Percentiles rank a stretch among this genome's conserved stretches.
These are phyloP conservation scores for Ictalurus punctatus DNA, from an alignment of 2,113 vertebrate species.

Conservation along the genomic window DNA sequence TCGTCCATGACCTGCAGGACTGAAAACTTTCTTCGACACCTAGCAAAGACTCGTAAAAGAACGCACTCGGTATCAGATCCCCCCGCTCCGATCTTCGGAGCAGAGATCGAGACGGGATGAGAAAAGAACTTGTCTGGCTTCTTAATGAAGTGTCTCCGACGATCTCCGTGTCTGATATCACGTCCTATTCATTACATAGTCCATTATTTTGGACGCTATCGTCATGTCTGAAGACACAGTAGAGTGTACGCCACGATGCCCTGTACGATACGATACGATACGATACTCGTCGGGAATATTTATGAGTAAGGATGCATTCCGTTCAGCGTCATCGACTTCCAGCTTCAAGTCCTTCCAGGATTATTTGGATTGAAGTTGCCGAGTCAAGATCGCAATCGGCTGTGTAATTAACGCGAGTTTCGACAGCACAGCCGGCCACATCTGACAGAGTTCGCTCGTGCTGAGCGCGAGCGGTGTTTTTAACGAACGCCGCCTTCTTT, in stretches of 20 bases:
- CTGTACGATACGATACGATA: not conserved
- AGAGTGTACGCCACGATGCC: not conserved
- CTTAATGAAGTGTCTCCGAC: slow-evolving; percentile 13
- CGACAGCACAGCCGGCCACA: slow-evolving; percentile 15
- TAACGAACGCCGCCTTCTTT: not conserved
- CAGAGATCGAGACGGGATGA: slow-evolving; percentile 4
- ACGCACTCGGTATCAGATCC: slow-evolving; percentile 36
- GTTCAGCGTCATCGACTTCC: not conserved
- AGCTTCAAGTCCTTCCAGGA: slow-evolving; percentile 5
- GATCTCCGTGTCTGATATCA: not conserved
- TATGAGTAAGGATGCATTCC: too few relatives aligned
- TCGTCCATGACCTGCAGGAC: not conserved
- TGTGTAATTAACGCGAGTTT: slow-evolving; percentile 46
- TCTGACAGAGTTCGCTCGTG: not conserved
- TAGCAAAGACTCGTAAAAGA: not conserved
- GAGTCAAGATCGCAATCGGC: slow-evolving; percentile 28
- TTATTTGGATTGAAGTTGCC: slow-evolving; percentile 11
- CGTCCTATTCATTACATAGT: not conserved
- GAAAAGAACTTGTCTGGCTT: slow-evolving; percentile 7
- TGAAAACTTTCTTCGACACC: not conserved
- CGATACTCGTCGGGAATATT: not conserved
- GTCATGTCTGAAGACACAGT: not conserved
- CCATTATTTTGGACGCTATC: not conserved
- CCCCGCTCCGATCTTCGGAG: not conserved
- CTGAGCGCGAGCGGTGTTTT: not conserved